Base-by-base conservation (phyloP, 2,113 vertebrate species). In the Sturnira hondurensis region DNA sequence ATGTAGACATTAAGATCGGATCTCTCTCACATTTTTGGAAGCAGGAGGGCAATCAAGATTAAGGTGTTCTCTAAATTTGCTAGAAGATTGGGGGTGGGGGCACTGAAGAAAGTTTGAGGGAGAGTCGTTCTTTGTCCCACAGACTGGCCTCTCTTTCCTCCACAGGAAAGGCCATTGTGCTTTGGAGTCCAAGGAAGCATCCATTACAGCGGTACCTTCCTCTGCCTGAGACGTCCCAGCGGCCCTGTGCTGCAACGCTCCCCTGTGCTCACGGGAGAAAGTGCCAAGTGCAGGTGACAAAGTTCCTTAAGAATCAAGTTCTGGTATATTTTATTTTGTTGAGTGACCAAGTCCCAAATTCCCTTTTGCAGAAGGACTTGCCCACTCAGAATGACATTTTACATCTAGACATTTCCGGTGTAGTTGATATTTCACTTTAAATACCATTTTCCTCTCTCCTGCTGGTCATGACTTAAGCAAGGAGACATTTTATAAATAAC, bases 381-480 rank as follows among this genome's bases (percentile, higher is more conserved):
- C 52, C 61, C 24, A 47, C 45, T 91, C 9, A 52, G 65, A 86
- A 76, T 82, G 96, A 61, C 26, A 93, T 94, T 96, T 96, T 85
- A 47, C 58, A 65, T 71, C 74, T 73, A 86, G 45, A 65, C 58
- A 91, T 77, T 93, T 95, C 86, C 65, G 70, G 63, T 58, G 77
- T 91, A 41, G 77, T 56, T 76, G 82, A 76, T 86, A 94, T 90
- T 96, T 93, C 14, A 85, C 68, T 96, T 88, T 85, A 91, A 93
- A 97, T 65, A 88, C 76, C 77, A 93, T 94, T 71, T 26, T 13
- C 28, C 43, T 13, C 68, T 83, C 71, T 80, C 45, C 52, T 89
- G 16, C 33, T 91, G 38, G 38, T 24, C 80, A 86, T 63, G 41
- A 41, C 20, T 89, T 86, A 74, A 86, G 70, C 83, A 86, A 89